Evolutionary conservation across 2,797 vertebrate species (phyloP), one percentile per base, ranked within the genome.

Genomic region (Alauda arvensis): DNA sequence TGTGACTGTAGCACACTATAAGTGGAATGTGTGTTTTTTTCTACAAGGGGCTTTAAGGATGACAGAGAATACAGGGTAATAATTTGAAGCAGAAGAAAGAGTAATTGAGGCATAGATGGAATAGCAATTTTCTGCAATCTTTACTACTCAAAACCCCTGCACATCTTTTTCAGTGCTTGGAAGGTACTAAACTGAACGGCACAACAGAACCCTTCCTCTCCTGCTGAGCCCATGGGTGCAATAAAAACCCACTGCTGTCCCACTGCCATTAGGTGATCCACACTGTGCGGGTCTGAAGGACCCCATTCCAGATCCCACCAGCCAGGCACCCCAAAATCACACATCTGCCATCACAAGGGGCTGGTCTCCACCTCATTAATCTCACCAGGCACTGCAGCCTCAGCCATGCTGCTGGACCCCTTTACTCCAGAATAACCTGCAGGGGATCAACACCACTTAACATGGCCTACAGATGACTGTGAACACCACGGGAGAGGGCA

Each of bases 271-370:
- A 2, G 1, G 13, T 42, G 46, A 89, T 12, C 28, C 19, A 18
- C 31, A 28, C 3, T 3, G 6, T 3, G 0, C 0, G 0, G 16
- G 37, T 45, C 55, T 85, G 55, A 77, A 66, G 45, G 56, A 45
- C 57, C n/a, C 62, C 3, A 4, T 31, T 75, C 14, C 57, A 67
- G n/a, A 60, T 31, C 24, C 55, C 55, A 71, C 52, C 23, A 75
- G 48, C 24, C 57, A 77, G 52, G 25, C 26, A 69, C 19, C 42
- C 62, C 66, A 62, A 65, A 62, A 76, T 72, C 49, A 40, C 69
- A 71, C 42, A 55, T 18, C 2, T 49, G 34, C 31, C 18, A 31
- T 18, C 51, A 53, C 42, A 70, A 52, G 24, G 40, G 26, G 14
- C 33, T 75, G n/a, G n/a, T 48, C 43, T 75, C 66, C 15, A 14